These are phyloP conservation scores for Microtus richardsoni DNA, from an alignment of 2,113 vertebrate species.

Conservation along the genomic window DNA sequence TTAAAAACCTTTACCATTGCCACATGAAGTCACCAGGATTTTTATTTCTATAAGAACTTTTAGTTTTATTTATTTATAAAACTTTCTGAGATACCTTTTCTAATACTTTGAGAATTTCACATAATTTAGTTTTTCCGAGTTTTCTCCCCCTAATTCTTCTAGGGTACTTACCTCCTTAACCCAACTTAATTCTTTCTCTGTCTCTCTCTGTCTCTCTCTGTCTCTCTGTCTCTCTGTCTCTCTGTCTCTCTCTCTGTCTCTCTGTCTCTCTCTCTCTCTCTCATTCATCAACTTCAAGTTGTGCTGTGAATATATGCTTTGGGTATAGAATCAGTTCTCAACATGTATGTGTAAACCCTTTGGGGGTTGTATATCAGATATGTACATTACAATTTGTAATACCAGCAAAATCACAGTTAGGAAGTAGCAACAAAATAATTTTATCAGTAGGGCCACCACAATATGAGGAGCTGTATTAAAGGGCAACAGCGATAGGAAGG, in stretches of 20 bases:
- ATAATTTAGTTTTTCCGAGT: neutral
- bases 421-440: neutral
- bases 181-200: neutral
- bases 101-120: neutral
- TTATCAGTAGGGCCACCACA: neutral
- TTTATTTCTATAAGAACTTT: neutral
- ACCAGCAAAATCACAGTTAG: neutral
- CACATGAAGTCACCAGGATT: neutral
- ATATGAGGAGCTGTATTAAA: neutral
- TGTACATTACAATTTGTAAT: neutral
- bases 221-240: no score
- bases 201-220: neutral
- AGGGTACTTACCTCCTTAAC: neutral
- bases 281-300: neutral
- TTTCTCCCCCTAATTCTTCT: neutral
- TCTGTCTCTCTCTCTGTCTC: no score
- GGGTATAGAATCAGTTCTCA: neutral
- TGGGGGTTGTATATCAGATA: neutral
- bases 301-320: neutral
- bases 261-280: neutral
- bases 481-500: neutral
- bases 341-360: neutral
- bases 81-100: neutral
- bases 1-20: neutral
- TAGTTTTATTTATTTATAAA: neutral